Conservation (phyloP, 2,797 vertebrate genomes). For the Trachurus trachurus region DNA sequence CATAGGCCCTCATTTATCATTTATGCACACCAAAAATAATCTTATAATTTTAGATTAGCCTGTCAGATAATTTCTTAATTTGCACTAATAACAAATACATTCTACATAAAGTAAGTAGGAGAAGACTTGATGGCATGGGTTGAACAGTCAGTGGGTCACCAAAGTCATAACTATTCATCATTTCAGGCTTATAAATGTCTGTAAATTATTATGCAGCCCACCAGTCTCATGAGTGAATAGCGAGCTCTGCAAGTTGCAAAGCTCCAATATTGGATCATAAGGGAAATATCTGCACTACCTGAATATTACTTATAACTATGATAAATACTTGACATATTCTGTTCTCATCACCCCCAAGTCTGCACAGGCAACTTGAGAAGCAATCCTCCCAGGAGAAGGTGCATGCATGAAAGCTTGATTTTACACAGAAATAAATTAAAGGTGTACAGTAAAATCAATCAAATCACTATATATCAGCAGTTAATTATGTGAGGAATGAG, state of each 20-base stretch:
- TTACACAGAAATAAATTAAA: constrained; percentile 9
- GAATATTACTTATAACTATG: background rate
- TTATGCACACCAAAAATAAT: no score
- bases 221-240: background rate
- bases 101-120: no score
- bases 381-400: background rate
- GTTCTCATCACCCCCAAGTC: background rate
- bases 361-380: constrained; percentile 4
- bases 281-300: background rate
- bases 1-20: no score
- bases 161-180: background rate
- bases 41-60: no score
- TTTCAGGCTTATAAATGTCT: background rate
- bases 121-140: no score
- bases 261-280: background rate
- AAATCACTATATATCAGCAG: constrained; percentile 2
- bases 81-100: no score
- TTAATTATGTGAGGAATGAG: constrained; percentile 8
- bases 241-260: background rate
- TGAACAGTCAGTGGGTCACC: background rate
- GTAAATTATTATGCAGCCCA: background rate
- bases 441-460: constrained; percentile 23
- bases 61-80: no score
- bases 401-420: background rate
- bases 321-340: background rate